Conservation (phyloP, 2,888 invertebrate species). For the Apocheima hispidaria region DNA sequence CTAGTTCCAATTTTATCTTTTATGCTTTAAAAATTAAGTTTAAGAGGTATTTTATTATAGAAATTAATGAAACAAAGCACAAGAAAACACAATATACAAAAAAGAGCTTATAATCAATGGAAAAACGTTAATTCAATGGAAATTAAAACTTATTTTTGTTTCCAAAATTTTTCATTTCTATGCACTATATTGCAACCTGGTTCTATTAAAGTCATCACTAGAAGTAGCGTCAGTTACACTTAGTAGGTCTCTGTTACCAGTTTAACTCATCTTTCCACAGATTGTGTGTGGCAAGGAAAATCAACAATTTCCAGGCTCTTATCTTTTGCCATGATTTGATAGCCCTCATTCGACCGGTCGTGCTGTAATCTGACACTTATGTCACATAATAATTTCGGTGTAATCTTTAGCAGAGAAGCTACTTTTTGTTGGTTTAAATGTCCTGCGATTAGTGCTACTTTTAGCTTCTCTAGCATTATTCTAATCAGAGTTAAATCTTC, state of each 20-base stretch:
- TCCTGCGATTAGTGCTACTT: neutral
- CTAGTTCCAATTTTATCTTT: too few relatives aligned
- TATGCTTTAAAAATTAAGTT: too few relatives aligned
- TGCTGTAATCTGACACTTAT: neutral
- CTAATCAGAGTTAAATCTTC: too few relatives aligned
- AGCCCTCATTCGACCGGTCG: neutral
- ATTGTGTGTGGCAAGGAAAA: neutral
- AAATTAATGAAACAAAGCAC: too few relatives aligned
- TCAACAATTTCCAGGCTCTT: neutral
- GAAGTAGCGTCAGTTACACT: neutral
- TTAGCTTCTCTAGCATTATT: neutral
- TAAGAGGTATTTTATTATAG: too few relatives aligned
- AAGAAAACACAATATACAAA: too few relatives aligned
- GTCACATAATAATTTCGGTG: neutral
- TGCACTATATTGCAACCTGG: neutral
- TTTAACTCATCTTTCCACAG: neutral
- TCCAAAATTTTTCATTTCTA: too few relatives aligned
- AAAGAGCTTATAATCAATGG: too few relatives aligned
- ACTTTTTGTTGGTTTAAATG: neutral
- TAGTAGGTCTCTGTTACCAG: neutral
- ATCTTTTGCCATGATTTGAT: neutral
- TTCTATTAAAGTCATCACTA: too few relatives aligned
- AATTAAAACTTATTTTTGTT: too few relatives aligned
- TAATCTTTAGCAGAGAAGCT: neutral
- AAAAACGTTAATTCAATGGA: too few relatives aligned